Evolutionary conservation across 2,797 vertebrate species (phyloP).

Genomic region (Melanotaenia boesemani): DNA sequence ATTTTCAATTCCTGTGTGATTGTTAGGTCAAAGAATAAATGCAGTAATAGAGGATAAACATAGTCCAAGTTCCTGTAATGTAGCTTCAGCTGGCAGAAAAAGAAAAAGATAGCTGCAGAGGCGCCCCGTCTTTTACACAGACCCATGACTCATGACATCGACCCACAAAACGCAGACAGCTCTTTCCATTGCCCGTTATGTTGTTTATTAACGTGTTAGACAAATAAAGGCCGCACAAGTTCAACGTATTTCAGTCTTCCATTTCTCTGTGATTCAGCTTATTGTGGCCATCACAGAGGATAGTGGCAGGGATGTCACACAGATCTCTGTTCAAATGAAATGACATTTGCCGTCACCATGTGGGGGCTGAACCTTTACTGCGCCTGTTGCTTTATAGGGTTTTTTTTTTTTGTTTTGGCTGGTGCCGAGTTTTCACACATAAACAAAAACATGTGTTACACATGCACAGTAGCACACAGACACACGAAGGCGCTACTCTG

Average conservation of each 20-base stretch:
- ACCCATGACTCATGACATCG: constrained; percentile 22
- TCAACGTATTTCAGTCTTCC: constrained; percentile 34
- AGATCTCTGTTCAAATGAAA: constrained; percentile 33
- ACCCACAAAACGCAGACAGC: constrained; percentile 20
- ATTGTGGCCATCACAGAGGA: constrained; percentile 25
- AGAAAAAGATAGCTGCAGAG: constrained; percentile 69
- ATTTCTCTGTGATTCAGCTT: constrained; percentile 16
- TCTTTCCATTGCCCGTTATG: constrained; percentile 32
- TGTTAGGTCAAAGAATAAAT: constrained; percentile 32
- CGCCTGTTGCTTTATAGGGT: constrained; percentile 6
- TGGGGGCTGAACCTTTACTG: constrained; percentile 24
- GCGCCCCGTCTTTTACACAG: constrained; percentile 40
- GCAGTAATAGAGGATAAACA: constrained; percentile 30
- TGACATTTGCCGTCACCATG: constrained; percentile 22
- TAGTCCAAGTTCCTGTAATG: constrained; percentile 20
- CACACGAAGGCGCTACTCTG: constrained; percentile 85
- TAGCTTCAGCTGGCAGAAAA: constrained; percentile 71
- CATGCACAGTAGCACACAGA: constrained; percentile 20
- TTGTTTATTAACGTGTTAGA: constrained; percentile 13
- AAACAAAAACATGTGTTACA: constrained; percentile 12
- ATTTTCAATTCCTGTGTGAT: neutral
- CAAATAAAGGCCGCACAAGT: constrained; percentile 20
- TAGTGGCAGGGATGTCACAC: constrained; percentile 13
- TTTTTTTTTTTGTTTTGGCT: constrained; percentile 8
- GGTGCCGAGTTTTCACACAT: constrained; percentile 31